phyloP scores from a whole-genome alignment of 2,888 invertebrate species.

The Bibio marci region DNA sequence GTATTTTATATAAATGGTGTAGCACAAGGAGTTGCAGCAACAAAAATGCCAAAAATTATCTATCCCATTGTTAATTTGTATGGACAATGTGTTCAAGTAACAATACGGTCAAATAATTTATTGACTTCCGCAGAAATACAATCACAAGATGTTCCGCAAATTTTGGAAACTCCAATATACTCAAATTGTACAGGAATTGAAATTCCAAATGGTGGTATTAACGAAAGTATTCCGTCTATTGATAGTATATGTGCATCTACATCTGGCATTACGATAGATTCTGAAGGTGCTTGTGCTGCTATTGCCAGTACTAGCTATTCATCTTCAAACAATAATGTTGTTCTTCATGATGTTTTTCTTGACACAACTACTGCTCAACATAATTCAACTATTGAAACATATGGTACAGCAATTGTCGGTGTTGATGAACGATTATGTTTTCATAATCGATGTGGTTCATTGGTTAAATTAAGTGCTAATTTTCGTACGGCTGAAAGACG shows the following conservation, averaged over 20 bases:
- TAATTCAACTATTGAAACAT: too few relatives aligned
- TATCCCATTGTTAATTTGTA: conserved; percentile 69
- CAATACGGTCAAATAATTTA: conserved; percentile 17
- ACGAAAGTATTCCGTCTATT: too few relatives aligned
- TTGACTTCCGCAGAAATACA: conserved; percentile 8
- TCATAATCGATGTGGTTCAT: conserved; percentile 73
- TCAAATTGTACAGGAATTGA: too few relatives aligned
- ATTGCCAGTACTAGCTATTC: too few relatives aligned
- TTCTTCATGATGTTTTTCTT: too few relatives aligned
- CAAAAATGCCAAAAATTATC: conserved; percentile 51
- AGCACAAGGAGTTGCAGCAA: conserved; percentile 73
- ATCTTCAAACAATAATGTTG: too few relatives aligned
- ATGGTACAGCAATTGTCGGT: too few relatives aligned
- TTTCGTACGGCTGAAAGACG: conserved; percentile 74
- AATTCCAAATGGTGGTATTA: background rate
- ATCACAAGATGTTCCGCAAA: conserved; percentile 7
- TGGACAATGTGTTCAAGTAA: conserved; percentile 68
- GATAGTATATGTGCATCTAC: too few relatives aligned
- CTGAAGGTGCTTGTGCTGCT: too few relatives aligned
- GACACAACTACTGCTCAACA: too few relatives aligned
- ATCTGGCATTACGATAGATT: too few relatives aligned
- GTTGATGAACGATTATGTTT: conserved; percentile 54
- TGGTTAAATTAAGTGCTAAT: conserved; percentile 70
- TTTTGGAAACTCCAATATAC: too few relatives aligned
- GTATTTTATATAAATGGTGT: conserved; percentile 79